These are phyloP conservation scores for Heliopora coerulea DNA, from an alignment of 92 coral and sea anemone genomes.

Conservation along the genomic window DNA sequence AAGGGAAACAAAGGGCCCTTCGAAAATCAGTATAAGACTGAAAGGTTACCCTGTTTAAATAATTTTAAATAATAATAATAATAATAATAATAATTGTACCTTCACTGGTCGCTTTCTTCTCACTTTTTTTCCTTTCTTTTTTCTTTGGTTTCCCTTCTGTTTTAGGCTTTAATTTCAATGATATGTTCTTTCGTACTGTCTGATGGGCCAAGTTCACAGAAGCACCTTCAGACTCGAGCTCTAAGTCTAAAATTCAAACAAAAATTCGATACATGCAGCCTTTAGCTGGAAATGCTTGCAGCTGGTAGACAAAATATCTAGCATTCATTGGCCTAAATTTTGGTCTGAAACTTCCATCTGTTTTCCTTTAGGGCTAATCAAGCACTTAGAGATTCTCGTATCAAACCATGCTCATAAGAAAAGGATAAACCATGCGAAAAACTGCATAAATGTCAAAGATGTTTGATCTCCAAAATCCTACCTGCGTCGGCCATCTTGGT, in stretches of 20 bases:
- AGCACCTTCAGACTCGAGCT: conserved; percentile 75
- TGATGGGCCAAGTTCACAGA: conserved; percentile 64
- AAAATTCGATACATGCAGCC: background rate
- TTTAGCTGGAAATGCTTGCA: too few relatives aligned
- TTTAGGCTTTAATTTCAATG: conserved; percentile 77
- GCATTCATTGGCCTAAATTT: background rate
- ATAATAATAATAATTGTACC: too few relatives aligned
- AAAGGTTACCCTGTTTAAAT: too few relatives aligned
- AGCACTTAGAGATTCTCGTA: too few relatives aligned
- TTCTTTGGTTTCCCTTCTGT: conserved; percentile 66
- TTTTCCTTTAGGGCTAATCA: too few relatives aligned
- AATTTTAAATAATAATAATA: too few relatives aligned
- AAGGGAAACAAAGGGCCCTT: too few relatives aligned
- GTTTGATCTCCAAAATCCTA: background rate
- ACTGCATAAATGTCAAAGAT: too few relatives aligned
- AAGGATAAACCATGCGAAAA: too few relatives aligned
- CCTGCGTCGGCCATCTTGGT: conserved; percentile 43
- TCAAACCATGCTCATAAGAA: background rate
- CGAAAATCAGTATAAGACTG: too few relatives aligned
- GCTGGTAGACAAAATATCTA: too few relatives aligned
- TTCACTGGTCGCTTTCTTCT: conserved; percentile 45
- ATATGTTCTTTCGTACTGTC: conserved; percentile 76
- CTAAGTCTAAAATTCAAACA: conserved; percentile 56
- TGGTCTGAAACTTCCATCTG: too few relatives aligned
- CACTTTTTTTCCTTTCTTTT: conserved; percentile 68